phyloP scores from a whole-genome alignment of 2,888 invertebrate genomes.

The Ophonus ardosiacus region DNA sequence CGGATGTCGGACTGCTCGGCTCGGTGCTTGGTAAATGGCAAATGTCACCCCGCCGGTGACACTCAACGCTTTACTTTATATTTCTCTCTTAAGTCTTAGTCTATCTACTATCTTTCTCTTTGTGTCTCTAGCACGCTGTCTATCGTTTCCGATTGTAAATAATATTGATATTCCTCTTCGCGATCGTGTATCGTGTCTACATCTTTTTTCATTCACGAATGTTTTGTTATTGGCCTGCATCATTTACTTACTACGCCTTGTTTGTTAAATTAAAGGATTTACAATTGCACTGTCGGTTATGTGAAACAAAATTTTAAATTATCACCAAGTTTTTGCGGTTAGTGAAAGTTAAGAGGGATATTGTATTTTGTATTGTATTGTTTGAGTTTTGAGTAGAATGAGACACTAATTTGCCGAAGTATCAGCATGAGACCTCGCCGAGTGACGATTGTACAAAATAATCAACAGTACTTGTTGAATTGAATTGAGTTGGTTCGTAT shows the following conservation, averaged over 20 bases:
- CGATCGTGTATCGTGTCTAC: constrained; percentile 52
- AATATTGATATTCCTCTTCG: constrained; percentile 52
- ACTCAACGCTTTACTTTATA: constrained; percentile 54
- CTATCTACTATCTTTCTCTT: constrained; percentile 52
- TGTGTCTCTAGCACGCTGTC: constrained; percentile 59
- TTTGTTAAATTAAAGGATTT: constrained; percentile 40
- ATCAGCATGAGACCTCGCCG: constrained; percentile 60
- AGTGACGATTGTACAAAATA: constrained; percentile 57
- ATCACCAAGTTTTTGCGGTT: constrained; percentile 61
- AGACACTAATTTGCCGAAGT: constrained; percentile 43
- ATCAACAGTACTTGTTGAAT: background rate
- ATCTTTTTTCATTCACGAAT: constrained; percentile 52
- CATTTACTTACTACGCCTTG: constrained; percentile 51
- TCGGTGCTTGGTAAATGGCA: constrained; percentile 52
- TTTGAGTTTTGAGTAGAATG: constrained; percentile 20
- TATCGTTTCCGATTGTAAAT: constrained; percentile 55
- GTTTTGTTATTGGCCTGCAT: constrained; percentile 59
- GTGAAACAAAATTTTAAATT: constrained; percentile 61
- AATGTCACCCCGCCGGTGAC: constrained; percentile 32
- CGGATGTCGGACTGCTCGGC: constrained; percentile 2
- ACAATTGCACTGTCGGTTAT: constrained; percentile 50
- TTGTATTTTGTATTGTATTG: background rate
- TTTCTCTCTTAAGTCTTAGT: constrained; percentile 35
- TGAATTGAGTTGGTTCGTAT: constrained; percentile 17
- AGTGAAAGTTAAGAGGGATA: constrained; percentile 34